Base-by-base conservation (phyloP, 1,140 invertebrate genomes). In the Drosophila equinoxialis region DNA sequence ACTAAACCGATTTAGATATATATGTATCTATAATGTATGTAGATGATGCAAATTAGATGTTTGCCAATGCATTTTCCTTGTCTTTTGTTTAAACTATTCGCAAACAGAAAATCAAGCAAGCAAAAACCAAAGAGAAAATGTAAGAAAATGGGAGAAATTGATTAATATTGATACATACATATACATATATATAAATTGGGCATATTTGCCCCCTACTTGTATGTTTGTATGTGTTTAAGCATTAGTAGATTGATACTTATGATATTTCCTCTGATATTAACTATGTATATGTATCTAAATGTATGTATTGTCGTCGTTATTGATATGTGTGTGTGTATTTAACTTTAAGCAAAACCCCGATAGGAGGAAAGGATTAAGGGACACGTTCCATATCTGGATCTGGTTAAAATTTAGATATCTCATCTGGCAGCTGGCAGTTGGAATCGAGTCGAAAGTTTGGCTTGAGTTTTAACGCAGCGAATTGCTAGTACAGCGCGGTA, bases 201-300 rank as follows among this genome's bases (percentile, higher is more conserved):
- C 62, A 64, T 62, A 68, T 61, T 73, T 72, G 55, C 55, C 70
- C 6, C 3, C 33, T 64, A 65, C 5, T 37, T 37, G 30, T 69
- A 57, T 77, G 58, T 66, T 68, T 51, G 55, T 57, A 70, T 61
- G 65, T 59, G 82, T 85, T 30, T 85, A 71, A 65, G 65, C 71
- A 69, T 51, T 65, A 42, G 71, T 85, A 85, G 74, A 76, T 79
- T 66, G 69, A 87, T 63, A 77, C 71, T 82, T 77, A 76, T 68
- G 76, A 82, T 82, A 77, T 71, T 79, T 87, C 79, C 64, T 86
- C 83, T 69, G 66, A 85, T 82, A 85, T 72, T 81, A 79, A 86
- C 45, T 51, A 51, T 37, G 10, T 51, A 51, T 51, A 51, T 37
- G 10, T 51, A 51, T 51, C 45, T 23, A 51, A 23, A 51, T 51